Conservation (phyloP, 2,113 vertebrate species). For the Heterotilapia buettikoferi region DNA sequence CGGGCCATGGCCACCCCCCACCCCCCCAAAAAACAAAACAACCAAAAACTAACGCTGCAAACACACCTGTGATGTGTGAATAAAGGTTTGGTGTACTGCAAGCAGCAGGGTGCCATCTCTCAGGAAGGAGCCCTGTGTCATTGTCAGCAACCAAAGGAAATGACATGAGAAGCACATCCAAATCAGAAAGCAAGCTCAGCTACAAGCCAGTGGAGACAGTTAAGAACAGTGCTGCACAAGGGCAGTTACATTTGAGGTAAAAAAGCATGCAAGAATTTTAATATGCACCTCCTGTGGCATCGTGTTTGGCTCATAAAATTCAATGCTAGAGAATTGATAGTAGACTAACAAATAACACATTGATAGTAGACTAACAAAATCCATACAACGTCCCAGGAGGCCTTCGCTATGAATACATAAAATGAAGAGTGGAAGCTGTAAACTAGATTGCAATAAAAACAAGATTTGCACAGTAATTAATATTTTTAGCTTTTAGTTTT, state of each 20-base stretch:
- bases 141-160: neutral
- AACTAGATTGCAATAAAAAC: conserved; percentile 11
- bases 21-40: neutral
- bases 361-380: conserved; percentile 32
- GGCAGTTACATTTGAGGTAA: conserved; percentile 1
- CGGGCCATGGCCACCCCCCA: neutral
- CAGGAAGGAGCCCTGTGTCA: neutral
- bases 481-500: conserved; percentile 26
- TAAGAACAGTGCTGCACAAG: neutral
- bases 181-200: neutral
- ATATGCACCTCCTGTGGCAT: conserved; percentile 16
- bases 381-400: conserved; percentile 6
- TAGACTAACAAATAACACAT: conserved; percentile 2
- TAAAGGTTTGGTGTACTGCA: neutral
- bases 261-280: conserved; percentile 24
- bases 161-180: neutral
- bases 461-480: conserved; percentile 36
- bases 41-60: neutral
- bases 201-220: neutral
- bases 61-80: conserved; percentile 23
- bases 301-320: conserved; percentile 27
- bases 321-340: conserved; percentile 20
- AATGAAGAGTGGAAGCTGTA: neutral
- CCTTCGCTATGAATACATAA: conserved; percentile 20
- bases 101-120: neutral